These are phyloP conservation scores for Hypomecis atomaria DNA, from an alignment of 2,888 invertebrate species.

Conservation along the genomic window DNA sequence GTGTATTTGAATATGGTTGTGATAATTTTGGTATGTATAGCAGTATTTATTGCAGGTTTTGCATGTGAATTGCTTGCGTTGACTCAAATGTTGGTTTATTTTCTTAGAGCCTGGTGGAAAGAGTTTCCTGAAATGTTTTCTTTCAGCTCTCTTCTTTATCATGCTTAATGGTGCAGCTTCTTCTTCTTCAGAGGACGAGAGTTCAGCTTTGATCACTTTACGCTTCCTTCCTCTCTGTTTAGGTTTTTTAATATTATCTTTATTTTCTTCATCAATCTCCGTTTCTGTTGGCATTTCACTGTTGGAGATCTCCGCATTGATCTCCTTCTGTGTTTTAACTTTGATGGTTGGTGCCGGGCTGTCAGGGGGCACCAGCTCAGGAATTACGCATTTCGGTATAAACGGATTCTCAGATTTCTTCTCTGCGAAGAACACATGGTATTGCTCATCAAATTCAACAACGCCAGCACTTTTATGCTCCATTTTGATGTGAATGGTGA, in stretches of 20 bases:
- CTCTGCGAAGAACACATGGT: conserved; percentile 68
- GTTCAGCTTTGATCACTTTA: conserved; percentile 18
- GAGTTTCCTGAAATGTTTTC: conserved; percentile 12
- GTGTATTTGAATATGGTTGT: conserved; percentile 69
- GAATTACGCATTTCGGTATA: conserved; percentile 47
- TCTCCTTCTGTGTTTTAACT: conserved; percentile 5
- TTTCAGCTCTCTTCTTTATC: conserved; percentile 19
- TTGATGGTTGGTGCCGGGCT: neutral
- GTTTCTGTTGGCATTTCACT: conserved; percentile 7
- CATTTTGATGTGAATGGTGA: conserved; percentile 74
- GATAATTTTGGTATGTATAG: conserved; percentile 71
- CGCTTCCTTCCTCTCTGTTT: conserved; percentile 36
- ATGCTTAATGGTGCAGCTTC: conserved; percentile 15
- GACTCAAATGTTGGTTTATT: conserved; percentile 23
- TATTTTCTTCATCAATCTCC: conserved; percentile 16
- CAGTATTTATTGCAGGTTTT: conserved; percentile 68
- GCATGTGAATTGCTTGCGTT: conserved; percentile 59
- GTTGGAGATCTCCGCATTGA: neutral
- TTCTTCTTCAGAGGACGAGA: conserved; percentile 23
- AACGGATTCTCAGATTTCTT: conserved; percentile 64
- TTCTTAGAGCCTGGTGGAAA: neutral
- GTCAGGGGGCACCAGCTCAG: conserved; percentile 18
- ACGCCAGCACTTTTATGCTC: conserved; percentile 65
- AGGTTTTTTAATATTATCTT: conserved; percentile 43
- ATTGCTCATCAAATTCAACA: conserved; percentile 71